Evolutionary conservation across 64 coral and sea anemone genomes (phyloP).

Genomic region (Stichodactyla mertensii): DNA sequence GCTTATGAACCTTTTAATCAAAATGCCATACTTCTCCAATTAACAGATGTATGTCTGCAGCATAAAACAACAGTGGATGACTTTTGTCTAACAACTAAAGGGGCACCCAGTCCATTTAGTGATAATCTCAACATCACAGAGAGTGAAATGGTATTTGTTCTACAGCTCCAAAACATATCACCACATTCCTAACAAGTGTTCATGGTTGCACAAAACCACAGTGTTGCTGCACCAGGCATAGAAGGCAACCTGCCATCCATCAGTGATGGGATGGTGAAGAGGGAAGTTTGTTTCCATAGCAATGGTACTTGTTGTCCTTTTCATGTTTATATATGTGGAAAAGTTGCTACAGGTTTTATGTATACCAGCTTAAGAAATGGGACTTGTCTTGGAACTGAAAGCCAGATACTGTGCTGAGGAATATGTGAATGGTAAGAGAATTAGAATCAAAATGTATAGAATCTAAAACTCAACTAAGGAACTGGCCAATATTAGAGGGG

Average conservation of each 20-base stretch:
- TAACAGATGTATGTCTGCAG: not conserved
- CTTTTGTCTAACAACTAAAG: not conserved
- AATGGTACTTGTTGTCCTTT: conserved; percentile 17
- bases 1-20: not conserved
- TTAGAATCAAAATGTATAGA: too few relatives aligned
- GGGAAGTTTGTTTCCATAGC: conserved; percentile 33
- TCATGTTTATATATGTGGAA: conserved; percentile 19
- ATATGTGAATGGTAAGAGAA: not conserved
- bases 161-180: not conserved
- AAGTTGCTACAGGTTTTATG: conserved; percentile 42
- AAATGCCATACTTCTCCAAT: not conserved
- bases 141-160: not conserved
- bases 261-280: conserved; percentile 26
- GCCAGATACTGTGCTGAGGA: conserved; percentile 15
- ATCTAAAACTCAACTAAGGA: too few relatives aligned
- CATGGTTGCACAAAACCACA: not conserved
- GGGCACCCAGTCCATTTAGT: not conserved
- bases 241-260: conserved; percentile 27
- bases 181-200: not conserved
- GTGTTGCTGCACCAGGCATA: conserved; percentile 20
- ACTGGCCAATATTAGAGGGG: not conserved
- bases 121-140: conserved; percentile 10
- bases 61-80: not conserved
- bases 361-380: conserved; percentile 51
- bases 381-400: conserved; percentile 17